Evolutionary conservation across 2,888 invertebrate genomes (phyloP), one percentile per base, ranked within the genome.

Genomic region (Dusona sp.): DNA sequence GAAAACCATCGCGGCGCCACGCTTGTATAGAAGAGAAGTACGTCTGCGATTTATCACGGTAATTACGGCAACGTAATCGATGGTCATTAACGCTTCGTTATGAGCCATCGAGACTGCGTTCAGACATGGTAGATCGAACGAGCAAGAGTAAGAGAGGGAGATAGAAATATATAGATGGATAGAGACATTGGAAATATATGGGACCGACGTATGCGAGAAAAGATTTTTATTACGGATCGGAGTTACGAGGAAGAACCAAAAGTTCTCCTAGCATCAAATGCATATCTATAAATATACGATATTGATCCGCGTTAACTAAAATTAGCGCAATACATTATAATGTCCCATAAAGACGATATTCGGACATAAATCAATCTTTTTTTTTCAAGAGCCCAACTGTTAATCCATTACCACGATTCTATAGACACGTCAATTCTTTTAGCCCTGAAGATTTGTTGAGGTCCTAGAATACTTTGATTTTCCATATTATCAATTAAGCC

Each of bases 11-110:
- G 25, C 64, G 85, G 85, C 85, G 85, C 85, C 85, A 78, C 61
- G 61, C 57, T 81, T 57, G 64, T 75, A 73, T 25, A 78, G n/a
- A 65, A 33, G 48, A 68, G 72, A 29, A 33, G 64, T 75, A 89
- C 88, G 88, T 81, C 88, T 87, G 86, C 90, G 90, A 93, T 93
- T 93, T 93, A 93, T 93, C 90, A 92, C 84, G 88, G 93, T 92
- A 93, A 93, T 93, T 93, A 93, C 91, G 88, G 84, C 89, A 89
- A 88, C 89, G 91, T 92, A 92, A 93, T 92, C 91, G 91, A 92
- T 92, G 90, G 90, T 93, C 92, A 93, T 93, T 93, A 92, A 93
- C 90, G 92, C 91, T 89, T 90, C 89, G 90, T 92, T 92, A 92
- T 92, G 90, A 82, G 90, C 92, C 87, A 83, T 90, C 89, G 84